Evolutionary conservation across 2,888 invertebrate genomes (phyloP), one percentile per base, ranked within the genome.

Genomic region (Synanthedon andrenaeformis): DNA sequence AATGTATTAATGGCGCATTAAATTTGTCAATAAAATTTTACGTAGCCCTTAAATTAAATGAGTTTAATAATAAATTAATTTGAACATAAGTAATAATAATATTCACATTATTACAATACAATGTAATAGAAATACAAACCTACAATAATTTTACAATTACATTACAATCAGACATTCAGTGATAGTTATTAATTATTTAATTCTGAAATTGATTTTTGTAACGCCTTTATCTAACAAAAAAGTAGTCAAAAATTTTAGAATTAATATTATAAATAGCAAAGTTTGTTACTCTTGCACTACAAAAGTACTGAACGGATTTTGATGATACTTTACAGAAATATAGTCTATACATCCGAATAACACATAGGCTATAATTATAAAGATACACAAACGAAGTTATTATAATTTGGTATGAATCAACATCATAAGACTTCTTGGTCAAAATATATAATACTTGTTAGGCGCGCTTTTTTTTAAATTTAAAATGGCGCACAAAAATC

Each of bases 141-240:
- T 65, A 67, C 70, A 73, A 72, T 68, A 62, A 62, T 67, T 71
- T 71, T 70, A 72, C 64, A 35, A 35, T 23, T 35, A 35, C 70
- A 64, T 71, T 76, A 78, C 63, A 62, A 63, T 74, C 66, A 71
- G 72, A 71, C 69, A 71, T 65, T 70, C 19, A 45, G 63, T 65
- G 13, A 59, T 62, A 51, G 63, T 62, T 61, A 57, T 58, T 56
- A 63, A 62, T 62, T 62, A 61, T 61, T 62, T 61, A 58, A 35
- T 0, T 59, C 64, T 61, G 64, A 63, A 72, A 68, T 67, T 60
- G 66, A 66, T 70, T 69, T 72, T 62, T 65, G 65, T 23, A 19
- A 12, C 42, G 41, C 13, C 12, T 50, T 53, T 35, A 28, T 10
- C n/a, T 42, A 13, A 17, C 17, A 49, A 19, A 49, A 49, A 49